Evolutionary conservation across 2,888 invertebrate genomes (phyloP).

Genomic region (Calameuta idolon): DNA sequence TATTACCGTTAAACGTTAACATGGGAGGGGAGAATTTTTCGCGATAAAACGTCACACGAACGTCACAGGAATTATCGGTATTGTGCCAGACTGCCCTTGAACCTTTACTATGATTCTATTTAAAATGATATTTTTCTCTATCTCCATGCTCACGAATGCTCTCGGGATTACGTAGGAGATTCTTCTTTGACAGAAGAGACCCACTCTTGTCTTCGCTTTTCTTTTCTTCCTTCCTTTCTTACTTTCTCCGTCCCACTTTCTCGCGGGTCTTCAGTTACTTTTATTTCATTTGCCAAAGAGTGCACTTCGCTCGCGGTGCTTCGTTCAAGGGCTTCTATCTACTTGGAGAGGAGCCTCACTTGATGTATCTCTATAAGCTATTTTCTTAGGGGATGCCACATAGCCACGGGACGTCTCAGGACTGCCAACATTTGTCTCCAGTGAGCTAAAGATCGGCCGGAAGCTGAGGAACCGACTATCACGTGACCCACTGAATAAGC

Average conservation of each 20-base stretch:
- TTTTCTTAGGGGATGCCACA: conserved; percentile 84
- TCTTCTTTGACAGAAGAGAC: background rate
- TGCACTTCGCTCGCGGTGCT: background rate
- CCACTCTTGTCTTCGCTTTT: background rate
- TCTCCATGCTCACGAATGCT: background rate
- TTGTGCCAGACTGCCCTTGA: background rate
- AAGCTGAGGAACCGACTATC: conserved; percentile 80
- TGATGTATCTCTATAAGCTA: conserved; percentile 28
- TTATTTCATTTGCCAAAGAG: background rate
- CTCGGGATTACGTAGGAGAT: background rate
- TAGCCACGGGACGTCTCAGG: conserved; percentile 82
- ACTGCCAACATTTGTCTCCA: conserved; percentile 89
- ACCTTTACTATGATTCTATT: background rate
- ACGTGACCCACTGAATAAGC: conserved; percentile 82
- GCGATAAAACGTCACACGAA: background rate
- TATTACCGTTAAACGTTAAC: background rate
- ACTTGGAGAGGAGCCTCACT: background rate
- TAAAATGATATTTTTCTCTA: background rate
- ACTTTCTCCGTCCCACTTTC: background rate
- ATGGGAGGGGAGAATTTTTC: background rate
- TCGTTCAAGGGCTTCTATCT: conserved; percentile 1
- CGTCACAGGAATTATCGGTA: background rate
- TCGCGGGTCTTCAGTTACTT: background rate
- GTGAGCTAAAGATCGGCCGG: conserved; percentile 80
- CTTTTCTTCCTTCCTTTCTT: background rate